A percentile compares a stretch with the other conserved stretches of the same genome.
Conservation (phyloP, 1,140 invertebrate genomes). For the Pinna nobilis region DNA sequence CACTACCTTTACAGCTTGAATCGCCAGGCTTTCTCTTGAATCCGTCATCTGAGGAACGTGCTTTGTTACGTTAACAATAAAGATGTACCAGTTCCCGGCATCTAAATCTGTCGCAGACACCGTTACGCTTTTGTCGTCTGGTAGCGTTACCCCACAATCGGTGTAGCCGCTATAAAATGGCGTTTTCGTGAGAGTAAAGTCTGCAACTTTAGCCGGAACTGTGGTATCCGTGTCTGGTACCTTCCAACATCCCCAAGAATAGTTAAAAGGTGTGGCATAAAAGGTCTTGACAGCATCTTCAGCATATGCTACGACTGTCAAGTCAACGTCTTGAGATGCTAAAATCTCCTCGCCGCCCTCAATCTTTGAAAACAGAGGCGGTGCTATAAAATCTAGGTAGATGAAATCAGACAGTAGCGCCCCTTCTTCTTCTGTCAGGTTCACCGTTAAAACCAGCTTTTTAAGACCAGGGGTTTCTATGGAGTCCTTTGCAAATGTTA, state of each 20-base stretch:
- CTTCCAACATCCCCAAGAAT: not conserved
- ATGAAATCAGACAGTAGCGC: constrained; percentile 12
- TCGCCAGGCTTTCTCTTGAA: not conserved
- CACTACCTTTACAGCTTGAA: not conserved
- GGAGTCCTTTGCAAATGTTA: constrained; percentile 18
- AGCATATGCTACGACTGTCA: constrained; percentile 3
- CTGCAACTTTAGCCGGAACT: no score
- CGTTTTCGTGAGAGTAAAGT: no score
- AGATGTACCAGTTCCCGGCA: not conserved
- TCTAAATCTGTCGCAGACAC: no score
- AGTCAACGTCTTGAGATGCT: not conserved
- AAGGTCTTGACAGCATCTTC: not conserved
- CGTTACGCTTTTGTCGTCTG: no score
- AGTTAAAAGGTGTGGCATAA: not conserved
- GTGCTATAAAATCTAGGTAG: constrained; percentile 12
- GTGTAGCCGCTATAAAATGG: no score
- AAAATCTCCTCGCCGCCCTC: not conserved
- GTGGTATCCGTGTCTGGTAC: not conserved
- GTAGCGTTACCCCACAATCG: no score
- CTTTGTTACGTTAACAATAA: not conserved
- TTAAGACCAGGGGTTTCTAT: constrained; percentile 24
- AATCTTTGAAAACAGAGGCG: constrained; percentile 10
- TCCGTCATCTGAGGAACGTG: not conserved
- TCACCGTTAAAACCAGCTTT: constrained; percentile 1
- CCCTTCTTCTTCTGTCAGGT: constrained; percentile 21